Conservation (phyloP, 92 coral and sea anemone species). For the Zoanthus gigantus region DNA sequence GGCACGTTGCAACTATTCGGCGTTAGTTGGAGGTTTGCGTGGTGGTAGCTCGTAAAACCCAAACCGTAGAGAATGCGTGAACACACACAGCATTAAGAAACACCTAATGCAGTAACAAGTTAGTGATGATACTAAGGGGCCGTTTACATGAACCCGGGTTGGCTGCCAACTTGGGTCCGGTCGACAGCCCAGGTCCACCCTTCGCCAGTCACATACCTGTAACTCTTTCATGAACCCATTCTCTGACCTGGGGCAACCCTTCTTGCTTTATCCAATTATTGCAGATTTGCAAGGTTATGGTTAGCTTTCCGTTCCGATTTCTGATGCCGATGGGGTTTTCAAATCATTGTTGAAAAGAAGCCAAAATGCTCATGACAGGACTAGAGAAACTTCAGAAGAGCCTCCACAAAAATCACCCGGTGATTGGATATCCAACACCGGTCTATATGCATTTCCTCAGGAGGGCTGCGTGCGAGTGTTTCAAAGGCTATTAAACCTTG, state of each 20-base stretch:
- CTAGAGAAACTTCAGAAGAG: not conserved
- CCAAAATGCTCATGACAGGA: not conserved
- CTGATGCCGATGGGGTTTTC: not conserved
- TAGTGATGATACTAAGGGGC: constrained; percentile 32
- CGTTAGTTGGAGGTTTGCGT: constrained; percentile 63
- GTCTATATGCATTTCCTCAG: not conserved
- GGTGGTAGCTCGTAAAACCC: constrained; percentile 55
- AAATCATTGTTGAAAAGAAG: not conserved
- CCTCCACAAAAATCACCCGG: not conserved
- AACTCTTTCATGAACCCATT: too few relatives aligned
- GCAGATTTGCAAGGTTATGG: not conserved
- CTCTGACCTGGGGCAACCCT: too few relatives aligned
- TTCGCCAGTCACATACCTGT: too few relatives aligned
- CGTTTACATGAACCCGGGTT: not conserved
- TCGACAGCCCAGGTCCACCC: too few relatives aligned
- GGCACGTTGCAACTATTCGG: constrained; percentile 55
- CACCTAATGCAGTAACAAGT: constrained; percentile 32
- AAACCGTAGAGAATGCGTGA: constrained; percentile 33
- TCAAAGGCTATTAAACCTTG: not conserved
- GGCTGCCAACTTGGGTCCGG: too few relatives aligned
- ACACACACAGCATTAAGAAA: constrained; percentile 28
- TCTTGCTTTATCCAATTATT: not conserved
- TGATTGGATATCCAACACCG: not conserved
- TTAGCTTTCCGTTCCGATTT: not conserved
- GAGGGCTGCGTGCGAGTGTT: not conserved